These are phyloP conservation scores for Synergus itoensis DNA, from an alignment of 2,888 invertebrate genomes.

Conservation along the genomic window DNA sequence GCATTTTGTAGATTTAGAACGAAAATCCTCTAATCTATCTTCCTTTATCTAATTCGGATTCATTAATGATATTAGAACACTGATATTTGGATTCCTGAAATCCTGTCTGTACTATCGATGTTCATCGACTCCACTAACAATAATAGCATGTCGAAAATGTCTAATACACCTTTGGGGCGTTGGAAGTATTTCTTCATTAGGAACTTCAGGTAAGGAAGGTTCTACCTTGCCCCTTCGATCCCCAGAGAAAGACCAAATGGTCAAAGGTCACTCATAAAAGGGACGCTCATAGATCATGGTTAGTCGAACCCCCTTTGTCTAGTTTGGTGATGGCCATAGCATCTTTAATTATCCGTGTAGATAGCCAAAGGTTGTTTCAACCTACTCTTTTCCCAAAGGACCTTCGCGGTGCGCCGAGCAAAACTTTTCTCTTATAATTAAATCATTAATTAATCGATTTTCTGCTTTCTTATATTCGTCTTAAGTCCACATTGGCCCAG, in stretches of 20 bases:
- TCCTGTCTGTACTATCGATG: no score
- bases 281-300: slow-evolving; percentile 73
- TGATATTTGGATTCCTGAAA: no score
- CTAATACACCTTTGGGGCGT: not conserved
- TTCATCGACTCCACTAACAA: not conserved
- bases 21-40: no score
- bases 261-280: slow-evolving; percentile 73
- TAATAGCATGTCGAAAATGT: slow-evolving; percentile 19
- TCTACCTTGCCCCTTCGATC: not conserved
- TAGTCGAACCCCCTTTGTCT: slow-evolving; percentile 63
- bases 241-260: slow-evolving; percentile 49
- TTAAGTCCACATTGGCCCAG: not conserved
- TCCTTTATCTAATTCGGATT: no score
- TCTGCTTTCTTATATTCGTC: slow-evolving; percentile 22
- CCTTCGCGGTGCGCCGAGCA: slow-evolving; percentile 60
- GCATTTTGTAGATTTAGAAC: not conserved
- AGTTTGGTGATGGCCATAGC: slow-evolving; percentile 62
- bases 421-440: slow-evolving; percentile 70
- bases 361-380: slow-evolving; percentile 49
- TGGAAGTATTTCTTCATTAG: slow-evolving; percentile 30
- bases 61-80: no score
- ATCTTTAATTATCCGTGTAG: slow-evolving; percentile 72
- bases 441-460: slow-evolving; percentile 71
- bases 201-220: slow-evolving; percentile 18
- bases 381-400: slow-evolving; percentile 58